A percentile compares a stretch with the other conserved stretches of the same genome.
These are phyloP conservation scores for Arvicanthis niloticus DNA, from an alignment of 2,113 vertebrate genomes.

Conservation along the genomic window DNA sequence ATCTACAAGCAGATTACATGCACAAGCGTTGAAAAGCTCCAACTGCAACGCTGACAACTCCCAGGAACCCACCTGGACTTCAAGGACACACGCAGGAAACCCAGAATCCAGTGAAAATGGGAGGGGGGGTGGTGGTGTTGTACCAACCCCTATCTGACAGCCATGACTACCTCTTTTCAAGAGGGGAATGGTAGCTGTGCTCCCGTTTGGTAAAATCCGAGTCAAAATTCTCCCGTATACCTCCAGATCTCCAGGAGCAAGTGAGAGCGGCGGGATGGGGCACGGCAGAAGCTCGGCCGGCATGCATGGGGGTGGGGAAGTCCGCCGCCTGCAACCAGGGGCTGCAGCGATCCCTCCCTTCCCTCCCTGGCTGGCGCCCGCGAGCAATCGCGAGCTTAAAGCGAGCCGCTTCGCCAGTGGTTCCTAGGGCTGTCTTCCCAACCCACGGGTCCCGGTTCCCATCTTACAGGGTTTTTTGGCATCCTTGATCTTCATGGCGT, in stretches of 20 bases:
- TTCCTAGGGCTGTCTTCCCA: not conserved
- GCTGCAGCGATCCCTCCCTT: not conserved
- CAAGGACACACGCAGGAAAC: constrained; percentile 63
- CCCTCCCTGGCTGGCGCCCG: not conserved
- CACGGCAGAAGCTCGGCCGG: not conserved
- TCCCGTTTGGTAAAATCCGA: not conserved
- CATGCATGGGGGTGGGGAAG: not conserved
- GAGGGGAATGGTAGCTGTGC: not conserved
- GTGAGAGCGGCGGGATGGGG: not conserved
- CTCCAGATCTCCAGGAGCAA: not conserved
- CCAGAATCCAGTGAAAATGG: not conserved
- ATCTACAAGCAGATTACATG: not conserved
- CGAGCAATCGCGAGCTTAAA: not conserved
- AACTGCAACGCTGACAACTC: constrained; percentile 39
- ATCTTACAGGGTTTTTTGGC: constrained; percentile 91
- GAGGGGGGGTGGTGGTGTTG: too few species aligned
- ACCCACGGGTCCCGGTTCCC: constrained; percentile 11
- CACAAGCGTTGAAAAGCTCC: constrained; percentile 25
- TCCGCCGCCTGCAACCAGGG: not conserved
- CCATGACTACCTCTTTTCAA: not conserved
- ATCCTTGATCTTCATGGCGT: constrained; percentile 92
- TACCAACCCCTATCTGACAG: not conserved
- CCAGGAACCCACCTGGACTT: constrained; percentile 31
- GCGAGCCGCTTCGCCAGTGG: not conserved
- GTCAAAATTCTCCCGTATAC: not conserved